Evolutionary conservation across 2,888 invertebrate genomes (phyloP).

Genomic region (Papilio elwesi): DNA sequence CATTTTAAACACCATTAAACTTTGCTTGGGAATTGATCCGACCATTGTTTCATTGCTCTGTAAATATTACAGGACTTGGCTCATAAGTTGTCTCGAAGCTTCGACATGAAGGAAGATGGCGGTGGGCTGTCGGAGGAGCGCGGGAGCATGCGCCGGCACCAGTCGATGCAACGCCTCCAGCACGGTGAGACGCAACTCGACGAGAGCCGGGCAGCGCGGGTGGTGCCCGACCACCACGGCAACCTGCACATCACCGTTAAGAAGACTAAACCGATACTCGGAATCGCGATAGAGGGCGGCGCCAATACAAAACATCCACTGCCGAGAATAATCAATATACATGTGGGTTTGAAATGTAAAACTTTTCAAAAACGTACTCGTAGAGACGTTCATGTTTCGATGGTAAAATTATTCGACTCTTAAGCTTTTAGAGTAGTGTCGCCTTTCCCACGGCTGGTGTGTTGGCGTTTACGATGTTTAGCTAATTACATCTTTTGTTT

Average conservation of each 20-base stretch:
- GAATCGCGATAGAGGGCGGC: constrained; percentile 98
- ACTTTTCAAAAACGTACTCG: constrained; percentile 30
- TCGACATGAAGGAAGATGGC: constrained; percentile 94
- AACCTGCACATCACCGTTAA: constrained; percentile 95
- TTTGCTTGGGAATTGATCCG: not conserved
- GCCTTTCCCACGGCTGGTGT: constrained; percentile 2
- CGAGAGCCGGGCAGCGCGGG: constrained; percentile 84
- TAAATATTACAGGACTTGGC: constrained; percentile 88
- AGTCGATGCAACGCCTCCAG: constrained; percentile 90
- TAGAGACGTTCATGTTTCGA: constrained; percentile 26
- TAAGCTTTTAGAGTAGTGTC: constrained; percentile 16
- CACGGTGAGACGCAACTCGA: constrained; percentile 82
- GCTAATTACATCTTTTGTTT: constrained; percentile 14
- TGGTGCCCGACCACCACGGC: constrained; percentile 93
- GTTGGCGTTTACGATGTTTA: not conserved
- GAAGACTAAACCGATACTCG: constrained; percentile 96
- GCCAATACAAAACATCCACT: constrained; percentile 97
- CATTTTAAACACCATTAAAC: constrained; percentile 7
- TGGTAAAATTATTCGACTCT: constrained; percentile 19
- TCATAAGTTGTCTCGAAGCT: constrained; percentile 93
- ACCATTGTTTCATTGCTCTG: not conserved
- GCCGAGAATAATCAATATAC: constrained; percentile 97
- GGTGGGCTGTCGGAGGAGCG: constrained; percentile 88
- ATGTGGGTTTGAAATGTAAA: constrained; percentile 85
- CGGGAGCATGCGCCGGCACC: constrained; percentile 87